Evolutionary conservation across 2,113 vertebrate genomes (phyloP).

Genomic region (Oncorhynchus masou): DNA sequence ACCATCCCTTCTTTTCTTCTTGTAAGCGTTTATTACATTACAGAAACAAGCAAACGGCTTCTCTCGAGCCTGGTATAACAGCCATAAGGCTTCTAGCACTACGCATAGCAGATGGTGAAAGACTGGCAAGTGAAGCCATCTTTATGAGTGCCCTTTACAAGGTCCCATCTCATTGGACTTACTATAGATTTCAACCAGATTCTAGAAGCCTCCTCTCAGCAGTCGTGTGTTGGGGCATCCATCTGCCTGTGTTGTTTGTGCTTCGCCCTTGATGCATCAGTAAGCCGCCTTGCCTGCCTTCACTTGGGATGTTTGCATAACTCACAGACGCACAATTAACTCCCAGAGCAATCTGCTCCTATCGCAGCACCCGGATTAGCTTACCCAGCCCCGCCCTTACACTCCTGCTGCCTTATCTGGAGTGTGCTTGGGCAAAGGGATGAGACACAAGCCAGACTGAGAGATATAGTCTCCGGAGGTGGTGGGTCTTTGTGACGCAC

Average conservation of each 20-base stretch:
- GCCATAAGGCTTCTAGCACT: no score
- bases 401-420: background rate
- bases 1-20: no score
- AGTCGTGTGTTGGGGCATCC: background rate
- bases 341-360: conserved; percentile 1
- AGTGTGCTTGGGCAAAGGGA: background rate
- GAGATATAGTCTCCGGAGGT: background rate
- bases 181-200: background rate
- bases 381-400: background rate
- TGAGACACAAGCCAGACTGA: background rate
- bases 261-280: background rate
- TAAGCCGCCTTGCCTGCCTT: background rate
- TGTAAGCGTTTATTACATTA: no score
- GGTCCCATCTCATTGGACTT: no score
- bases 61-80: no score
- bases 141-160: no score
- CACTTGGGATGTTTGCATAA: background rate
- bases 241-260: background rate
- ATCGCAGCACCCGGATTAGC: background rate
- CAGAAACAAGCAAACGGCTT: no score
- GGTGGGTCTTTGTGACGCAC: background rate
- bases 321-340: background rate
- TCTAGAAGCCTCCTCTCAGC: background rate
- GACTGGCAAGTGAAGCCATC: no score
- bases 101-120: no score